phyloP scores from a whole-genome alignment of 2,797 vertebrate species.

The Muscicapa striata region DNA sequence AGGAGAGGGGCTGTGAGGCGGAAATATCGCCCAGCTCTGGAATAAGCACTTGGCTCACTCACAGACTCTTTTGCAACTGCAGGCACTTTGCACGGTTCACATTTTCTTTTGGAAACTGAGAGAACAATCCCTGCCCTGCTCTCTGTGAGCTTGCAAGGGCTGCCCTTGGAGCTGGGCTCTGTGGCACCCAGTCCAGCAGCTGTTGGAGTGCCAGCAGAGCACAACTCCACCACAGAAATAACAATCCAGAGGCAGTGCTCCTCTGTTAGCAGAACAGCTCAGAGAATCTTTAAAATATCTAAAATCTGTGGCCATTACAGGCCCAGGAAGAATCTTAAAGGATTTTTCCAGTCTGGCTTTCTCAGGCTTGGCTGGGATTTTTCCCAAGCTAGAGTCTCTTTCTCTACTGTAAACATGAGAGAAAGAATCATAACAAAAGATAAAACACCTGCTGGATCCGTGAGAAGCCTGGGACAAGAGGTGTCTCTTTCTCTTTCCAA shows the following conservation, averaged over 20 bases:
- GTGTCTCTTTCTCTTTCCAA: too few species aligned
- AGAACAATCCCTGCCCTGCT: not conserved
- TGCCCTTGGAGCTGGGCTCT: not conserved
- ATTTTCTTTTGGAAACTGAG: not conserved
- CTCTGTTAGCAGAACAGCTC: not conserved
- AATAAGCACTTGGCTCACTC: not conserved
- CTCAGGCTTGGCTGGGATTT: too few species aligned
- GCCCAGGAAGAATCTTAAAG: too few species aligned
- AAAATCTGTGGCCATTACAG: not conserved
- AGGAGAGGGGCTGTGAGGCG: not conserved
- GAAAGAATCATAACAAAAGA: too few species aligned
- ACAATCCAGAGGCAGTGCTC: not conserved
- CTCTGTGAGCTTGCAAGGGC: not conserved
- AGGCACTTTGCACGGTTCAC: not conserved
- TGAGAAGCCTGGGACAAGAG: too few species aligned
- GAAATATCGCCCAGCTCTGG: not conserved
- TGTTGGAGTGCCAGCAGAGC: not conserved
- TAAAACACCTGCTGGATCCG: too few species aligned
- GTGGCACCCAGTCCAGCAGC: not conserved
- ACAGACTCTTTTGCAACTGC: not conserved
- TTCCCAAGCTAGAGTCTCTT: too few species aligned
- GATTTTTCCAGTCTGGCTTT: too few species aligned
- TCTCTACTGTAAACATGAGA: too few species aligned
- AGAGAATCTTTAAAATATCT: not conserved
- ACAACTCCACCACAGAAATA: not conserved